Evolutionary conservation across 2,797 vertebrate genomes (phyloP), one percentile per base, ranked within the genome.

Genomic region (Sebastes oblongus): DNA sequence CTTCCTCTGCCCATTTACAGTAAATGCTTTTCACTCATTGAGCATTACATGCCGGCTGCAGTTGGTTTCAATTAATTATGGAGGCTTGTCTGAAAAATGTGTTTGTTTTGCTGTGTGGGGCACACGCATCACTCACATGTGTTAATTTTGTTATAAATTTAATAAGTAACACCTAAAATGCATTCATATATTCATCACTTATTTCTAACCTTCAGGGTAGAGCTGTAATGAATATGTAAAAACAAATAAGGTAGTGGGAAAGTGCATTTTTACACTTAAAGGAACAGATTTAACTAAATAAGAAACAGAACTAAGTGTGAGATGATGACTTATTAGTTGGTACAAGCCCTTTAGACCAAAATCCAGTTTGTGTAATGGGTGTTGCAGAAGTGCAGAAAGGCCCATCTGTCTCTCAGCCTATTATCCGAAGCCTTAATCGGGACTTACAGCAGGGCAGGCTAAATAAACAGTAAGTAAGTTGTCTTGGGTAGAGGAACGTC

Each of bases 391-490:
- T 92, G 90, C 62, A 87, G 91, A 91, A 94, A 91, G 89, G 89
- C 86, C 91, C 91, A 95, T 96, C 93, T 90, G 94, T 96, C 94
- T 96, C 94, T 67, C 87, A 77, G 93, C 94, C 92, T 91, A 94
- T 94, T 95, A 95, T 93, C 92, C 90, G 11, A 82, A 88, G 92
- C 90, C 92, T 92, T 96, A 96, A 96, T 96, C 94, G 92, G 94
- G 95, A 94, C 94, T 95, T 96, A 96, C 95, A 96, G 93, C 92
- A 88, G 91, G 91, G 92, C 93, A 92, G 93, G 94, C 94, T 95
- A 96, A 96, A 97, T 96, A 96, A 96, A 96, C 96, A 96, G 96
- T 97, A 96, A 97, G 96, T 96, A 96, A 96, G 96, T 95, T 96
- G 96, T 96, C 95, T 96, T 92, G 92, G 94, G 93, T 93, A 89